Base-by-base conservation (phyloP, 1,140 invertebrate species). In the Drosophila fuyamai region DNA sequence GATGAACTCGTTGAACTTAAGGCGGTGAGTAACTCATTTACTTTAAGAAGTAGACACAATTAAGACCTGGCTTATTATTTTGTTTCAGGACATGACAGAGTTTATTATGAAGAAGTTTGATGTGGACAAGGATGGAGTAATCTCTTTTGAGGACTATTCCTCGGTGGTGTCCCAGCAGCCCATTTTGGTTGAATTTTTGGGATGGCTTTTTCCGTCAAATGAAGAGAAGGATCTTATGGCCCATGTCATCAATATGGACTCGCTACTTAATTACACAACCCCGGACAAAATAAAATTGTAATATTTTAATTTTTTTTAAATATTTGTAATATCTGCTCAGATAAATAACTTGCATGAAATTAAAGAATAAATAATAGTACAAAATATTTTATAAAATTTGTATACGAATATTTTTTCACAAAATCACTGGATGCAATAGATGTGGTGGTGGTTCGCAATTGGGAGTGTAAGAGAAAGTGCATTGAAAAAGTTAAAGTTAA, bases 91-190 rank as follows among this genome's bases (percentile, higher is more conserved):
- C 38, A 78, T 78, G 76, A 53, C 50, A 14, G 97, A 98, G 75
- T 94, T 96, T 14, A 93, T 96, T 56, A 91, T 96, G 16, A 96
- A 95, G 75, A 95, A 95, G 60, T 94, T 97, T 92, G 97, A 98
- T 80, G 58, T 94, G 1, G 96, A 97, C 90, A 94, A 96, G 70
- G 97, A 97, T 85, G 96, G 96, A 1, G 94, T 95, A 63, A 94
- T 97, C 27, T 95, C 95, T 1, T 94, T 94, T 65, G 92, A 94
- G 1, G 97, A 98, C 91, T 97, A 96, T 81, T 93, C 93, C 48
- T 85, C 91, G 4, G 94, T 95, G 0, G 95, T 97, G 1, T 79
- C 93, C 44, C 93, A 93, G n/a, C 95, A 97, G 53, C 94, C 94
- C 0, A 93, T 96, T 8, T 93, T 97, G 5, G 80, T 97, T 12